Evolutionary conservation across 2,888 invertebrate genomes (phyloP).

Genomic region (Marronus borbonicus): DNA sequence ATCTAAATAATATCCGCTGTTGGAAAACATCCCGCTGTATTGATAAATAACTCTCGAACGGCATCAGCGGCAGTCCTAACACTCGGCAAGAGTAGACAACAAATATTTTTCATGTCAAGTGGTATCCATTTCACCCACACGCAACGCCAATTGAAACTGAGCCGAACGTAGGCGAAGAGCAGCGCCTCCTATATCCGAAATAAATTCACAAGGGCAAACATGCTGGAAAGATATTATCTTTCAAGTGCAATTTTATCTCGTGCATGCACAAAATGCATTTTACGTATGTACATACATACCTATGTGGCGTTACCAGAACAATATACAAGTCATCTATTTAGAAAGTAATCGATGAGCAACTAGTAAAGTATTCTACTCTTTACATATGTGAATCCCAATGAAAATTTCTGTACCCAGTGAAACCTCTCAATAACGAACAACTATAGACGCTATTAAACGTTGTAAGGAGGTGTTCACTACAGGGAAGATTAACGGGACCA

Average conservation of each 20-base stretch:
- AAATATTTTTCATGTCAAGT: slow-evolving; percentile 13
- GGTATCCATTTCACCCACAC: slow-evolving; percentile 2
- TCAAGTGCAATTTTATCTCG: not conserved
- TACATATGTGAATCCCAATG: too few species aligned
- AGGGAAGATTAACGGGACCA: too few species aligned
- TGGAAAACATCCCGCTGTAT: not conserved
- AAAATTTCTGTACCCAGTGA: too few species aligned
- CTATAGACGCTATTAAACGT: too few species aligned
- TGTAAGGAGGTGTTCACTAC: too few species aligned
- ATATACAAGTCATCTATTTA: not conserved
- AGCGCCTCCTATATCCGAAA: not conserved
- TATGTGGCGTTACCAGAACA: not conserved
- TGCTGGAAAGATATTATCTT: not conserved
- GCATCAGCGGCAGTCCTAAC: not conserved
- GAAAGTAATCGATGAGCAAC: not conserved
- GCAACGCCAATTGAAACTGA: not conserved
- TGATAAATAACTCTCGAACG: slow-evolving; percentile 15
- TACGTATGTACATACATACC: not conserved
- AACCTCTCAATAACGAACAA: too few species aligned
- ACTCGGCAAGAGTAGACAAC: not conserved
- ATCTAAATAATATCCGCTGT: too few species aligned
- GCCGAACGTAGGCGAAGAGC: not conserved
- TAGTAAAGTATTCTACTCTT: not conserved
- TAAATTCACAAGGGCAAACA: not conserved
- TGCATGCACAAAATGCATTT: not conserved